A percentile compares a stretch with the other conserved stretches of the same genome.
These are phyloP conservation scores for Pygocentrus nattereri DNA, from an alignment of 2,797 vertebrate genomes.

Conservation along the genomic window DNA sequence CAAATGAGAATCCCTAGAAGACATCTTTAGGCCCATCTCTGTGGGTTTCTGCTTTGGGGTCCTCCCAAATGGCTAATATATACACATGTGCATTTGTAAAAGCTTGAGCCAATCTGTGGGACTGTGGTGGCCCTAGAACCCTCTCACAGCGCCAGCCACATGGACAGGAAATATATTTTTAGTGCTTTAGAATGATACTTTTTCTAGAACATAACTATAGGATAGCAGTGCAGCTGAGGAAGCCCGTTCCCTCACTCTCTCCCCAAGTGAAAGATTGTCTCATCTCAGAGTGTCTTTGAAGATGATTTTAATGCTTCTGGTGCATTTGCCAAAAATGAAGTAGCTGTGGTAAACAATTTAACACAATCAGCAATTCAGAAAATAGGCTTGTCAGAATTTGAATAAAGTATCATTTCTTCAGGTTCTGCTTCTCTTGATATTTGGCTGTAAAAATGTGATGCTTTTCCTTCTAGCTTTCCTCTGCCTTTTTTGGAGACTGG, in stretches of 20 bases:
- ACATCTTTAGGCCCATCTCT: not conserved
- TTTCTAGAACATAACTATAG: conserved; percentile 59
- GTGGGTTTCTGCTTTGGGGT: conserved; percentile 12
- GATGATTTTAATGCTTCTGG: not conserved
- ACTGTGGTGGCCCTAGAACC: conserved; percentile 28
- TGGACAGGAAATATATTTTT: conserved; percentile 59
- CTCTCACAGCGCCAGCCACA: conserved; percentile 54
- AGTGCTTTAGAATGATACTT: conserved; percentile 47
- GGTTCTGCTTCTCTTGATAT: not conserved
- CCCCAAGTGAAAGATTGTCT: not conserved
- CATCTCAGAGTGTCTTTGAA: conserved; percentile 1
- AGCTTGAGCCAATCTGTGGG: conserved; percentile 41
- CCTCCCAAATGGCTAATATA: conserved; percentile 7
- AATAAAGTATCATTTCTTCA: not conserved
- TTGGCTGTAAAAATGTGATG: not conserved
- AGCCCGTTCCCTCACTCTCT: not conserved
- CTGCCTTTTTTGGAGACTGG: not conserved
- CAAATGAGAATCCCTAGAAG: not conserved
- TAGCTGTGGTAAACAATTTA: not conserved
- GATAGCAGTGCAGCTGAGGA: conserved; percentile 40
- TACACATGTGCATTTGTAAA: conserved; percentile 36
- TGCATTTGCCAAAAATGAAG: not conserved
- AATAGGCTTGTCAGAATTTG: not conserved
- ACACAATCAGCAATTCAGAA: not conserved
- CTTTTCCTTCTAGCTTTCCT: conserved; percentile 19